Base-by-base conservation (phyloP, 2,113 vertebrate genomes). In the Galeopterus variegatus region DNA sequence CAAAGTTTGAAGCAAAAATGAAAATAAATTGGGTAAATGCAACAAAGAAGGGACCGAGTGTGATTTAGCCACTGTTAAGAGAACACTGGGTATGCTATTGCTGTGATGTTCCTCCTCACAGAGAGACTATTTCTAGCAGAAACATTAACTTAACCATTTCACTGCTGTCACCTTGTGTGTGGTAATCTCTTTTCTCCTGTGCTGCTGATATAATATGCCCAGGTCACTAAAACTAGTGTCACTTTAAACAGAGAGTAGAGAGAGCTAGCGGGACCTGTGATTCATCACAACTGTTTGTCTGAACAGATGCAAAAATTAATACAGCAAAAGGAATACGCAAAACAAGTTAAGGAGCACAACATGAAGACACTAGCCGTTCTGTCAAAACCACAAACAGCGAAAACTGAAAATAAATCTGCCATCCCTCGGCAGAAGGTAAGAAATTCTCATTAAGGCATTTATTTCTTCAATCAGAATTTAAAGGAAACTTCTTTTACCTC, bases 281-380 rank as follows among this genome's bases (percentile, higher is more conserved):
- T n/a, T 73, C 95, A 88, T 36, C 11, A 1, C 1, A 1, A 9
- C 10, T 93, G 94, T 97, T 97, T 96, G 95, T 91, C 81, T 91
- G 94, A 96, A 91, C 98, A 99, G 99, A 99, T 98, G 96, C 98
- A 99, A 98, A 99, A 99, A 97, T 96, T 99, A 80, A 98, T 97
- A 95, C 98, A 98, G 90, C 99, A 99, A 86, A 99, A 98, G 98
- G 99, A 99, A 98, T 99, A 99, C 92, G 99, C 99, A 97, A 98
- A 98, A 94, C 98, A 98, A 93, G 98, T 99, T 95, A 98, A 98
- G 2, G 99, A 99, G 28, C 98, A 99, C 69, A 99, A 99, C 98
- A 99, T 98, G 99, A 99, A 96, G 97, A 98, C 96, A 2, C 98
- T 98, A 2, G 96, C 97, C 73, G 97, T 95, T 3, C 93, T 96